phyloP scores from a whole-genome alignment of 2,888 invertebrate genomes.

The Bimastos eiseni region DNA sequence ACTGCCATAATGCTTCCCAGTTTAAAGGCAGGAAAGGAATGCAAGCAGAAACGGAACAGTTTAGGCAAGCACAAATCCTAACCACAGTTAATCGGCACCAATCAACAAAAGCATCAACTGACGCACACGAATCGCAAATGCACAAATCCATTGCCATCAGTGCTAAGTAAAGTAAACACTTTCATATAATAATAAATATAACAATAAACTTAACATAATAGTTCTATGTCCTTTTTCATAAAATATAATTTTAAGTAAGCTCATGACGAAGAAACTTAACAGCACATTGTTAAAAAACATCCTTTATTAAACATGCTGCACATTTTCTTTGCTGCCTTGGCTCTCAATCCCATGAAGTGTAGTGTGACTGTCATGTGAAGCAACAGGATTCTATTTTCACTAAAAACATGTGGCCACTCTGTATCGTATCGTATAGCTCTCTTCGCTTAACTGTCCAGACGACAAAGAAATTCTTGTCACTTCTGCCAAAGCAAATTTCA shows the following conservation, averaged over 20 bases:
- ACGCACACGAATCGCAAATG: too few species aligned
- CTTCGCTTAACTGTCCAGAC: not conserved
- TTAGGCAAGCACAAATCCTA: not conserved
- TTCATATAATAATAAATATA: not conserved
- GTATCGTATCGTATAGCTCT: not conserved
- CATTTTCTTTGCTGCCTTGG: conserved; percentile 3
- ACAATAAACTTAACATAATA: not conserved
- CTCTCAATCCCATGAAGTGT: not conserved
- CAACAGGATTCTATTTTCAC: not conserved
- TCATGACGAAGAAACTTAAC: not conserved
- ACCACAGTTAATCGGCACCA: not conserved
- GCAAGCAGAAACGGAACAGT: not conserved
- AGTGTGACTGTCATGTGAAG: not conserved
- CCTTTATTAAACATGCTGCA: not conserved
- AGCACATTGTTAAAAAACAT: not conserved
- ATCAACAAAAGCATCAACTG: not conserved
- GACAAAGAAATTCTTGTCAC: not conserved
- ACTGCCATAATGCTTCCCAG: not conserved
- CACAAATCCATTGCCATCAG: too few species aligned
- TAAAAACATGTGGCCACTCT: not conserved
- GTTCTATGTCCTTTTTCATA: not conserved
- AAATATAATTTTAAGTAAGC: not conserved
- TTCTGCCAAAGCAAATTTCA: not conserved
- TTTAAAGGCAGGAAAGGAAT: not conserved
- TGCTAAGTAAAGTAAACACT: too few species aligned